Percentiles rank a stretch among this genome's conserved stretches.
Evolutionary conservation across 1,140 invertebrate genomes (phyloP).

Genomic region (Solenopsis fugax): DNA sequence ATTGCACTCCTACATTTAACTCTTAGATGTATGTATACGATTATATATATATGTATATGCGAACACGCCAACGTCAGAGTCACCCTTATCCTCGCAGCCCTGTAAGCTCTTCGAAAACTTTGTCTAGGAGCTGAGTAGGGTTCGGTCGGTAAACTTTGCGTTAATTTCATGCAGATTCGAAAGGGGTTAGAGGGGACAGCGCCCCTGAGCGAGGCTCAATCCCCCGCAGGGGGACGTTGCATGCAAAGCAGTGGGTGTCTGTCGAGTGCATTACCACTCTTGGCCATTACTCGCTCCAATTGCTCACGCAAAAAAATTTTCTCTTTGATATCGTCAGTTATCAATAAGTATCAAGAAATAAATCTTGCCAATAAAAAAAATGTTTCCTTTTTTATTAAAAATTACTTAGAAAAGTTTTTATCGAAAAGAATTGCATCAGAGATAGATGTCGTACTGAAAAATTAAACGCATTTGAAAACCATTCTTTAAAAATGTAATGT

Average conservation of each 20-base stretch:
- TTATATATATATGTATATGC: conserved; percentile 3
- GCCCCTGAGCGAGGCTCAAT: conserved; percentile 68
- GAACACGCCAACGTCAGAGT: neutral
- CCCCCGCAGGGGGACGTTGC: conserved; percentile 36
- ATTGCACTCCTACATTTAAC: conserved; percentile 33
- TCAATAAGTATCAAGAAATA: neutral
- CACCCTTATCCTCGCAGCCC: conserved; percentile 15
- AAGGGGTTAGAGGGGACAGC: conserved; percentile 66
- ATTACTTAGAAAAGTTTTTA: neutral
- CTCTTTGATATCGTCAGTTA: neutral
- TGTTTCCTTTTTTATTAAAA: neutral
- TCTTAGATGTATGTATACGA: conserved; percentile 4
- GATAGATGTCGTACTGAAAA: neutral
- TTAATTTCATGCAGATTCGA: conserved; percentile 78
- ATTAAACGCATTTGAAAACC: neutral
- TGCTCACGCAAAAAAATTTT: neutral
- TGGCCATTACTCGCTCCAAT: neutral
- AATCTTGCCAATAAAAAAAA: neutral
- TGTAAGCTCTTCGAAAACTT: conserved; percentile 67
- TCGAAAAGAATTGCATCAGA: neutral
- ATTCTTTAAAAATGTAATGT: neutral
- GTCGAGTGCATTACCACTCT: conserved; percentile 31
- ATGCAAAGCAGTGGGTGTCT: conserved; percentile 49
- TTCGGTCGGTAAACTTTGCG: conserved; percentile 71
- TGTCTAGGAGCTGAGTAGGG: conserved; percentile 39